Base-by-base conservation (phyloP, 2,888 invertebrate genomes). In the Ormia ochracea region DNA sequence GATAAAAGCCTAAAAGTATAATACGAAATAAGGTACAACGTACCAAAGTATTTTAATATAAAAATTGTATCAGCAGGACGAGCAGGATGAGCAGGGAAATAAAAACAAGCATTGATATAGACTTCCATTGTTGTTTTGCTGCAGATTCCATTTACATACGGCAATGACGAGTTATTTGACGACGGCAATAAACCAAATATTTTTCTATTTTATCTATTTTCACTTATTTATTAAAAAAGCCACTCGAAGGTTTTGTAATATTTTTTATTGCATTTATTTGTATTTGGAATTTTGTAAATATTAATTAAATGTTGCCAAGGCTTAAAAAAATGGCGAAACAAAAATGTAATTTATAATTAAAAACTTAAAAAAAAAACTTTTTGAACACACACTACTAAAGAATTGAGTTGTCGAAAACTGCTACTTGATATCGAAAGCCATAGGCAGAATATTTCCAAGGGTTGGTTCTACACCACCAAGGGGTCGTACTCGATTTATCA, bases 71-170 rank as follows among this genome's bases (percentile, higher is more conserved):
- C 33, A 10, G 9, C 31, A 54, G 38, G 26, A 28, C 5, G 14
- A 21, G 6, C 9, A 54, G 65, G n/a, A 73, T 45, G 66, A 74
- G 59, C 41, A 28, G 14, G 68, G 33, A 23, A 59, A 78, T 33
- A 73, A 41, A 45, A 63, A 72, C 61, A 61, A 73, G 48, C 38
- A 17, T 26, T 23, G 66, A 63, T 74, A 74, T 74, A 74, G 74
- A 74, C 69, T 74, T 74, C 74, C 65, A 50, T 58, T 10, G 10
- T 33, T 63, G 36, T 48, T 63, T 28, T 43, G 56, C 10, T 28
- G n/a, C 23, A 21, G 4, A 5, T 17, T n/a, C n/a, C n/a, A n/a
- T n/a, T n/a, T n/a, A n/a, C n/a, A n/a, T n/a, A n/a, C n/a, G n/a
- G n/a, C 10, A 31, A 28, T 48, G n/a, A 36, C 50, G 21, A 48